Base-by-base conservation (phyloP, 2,797 vertebrate genomes). In the Manis javanica region DNA sequence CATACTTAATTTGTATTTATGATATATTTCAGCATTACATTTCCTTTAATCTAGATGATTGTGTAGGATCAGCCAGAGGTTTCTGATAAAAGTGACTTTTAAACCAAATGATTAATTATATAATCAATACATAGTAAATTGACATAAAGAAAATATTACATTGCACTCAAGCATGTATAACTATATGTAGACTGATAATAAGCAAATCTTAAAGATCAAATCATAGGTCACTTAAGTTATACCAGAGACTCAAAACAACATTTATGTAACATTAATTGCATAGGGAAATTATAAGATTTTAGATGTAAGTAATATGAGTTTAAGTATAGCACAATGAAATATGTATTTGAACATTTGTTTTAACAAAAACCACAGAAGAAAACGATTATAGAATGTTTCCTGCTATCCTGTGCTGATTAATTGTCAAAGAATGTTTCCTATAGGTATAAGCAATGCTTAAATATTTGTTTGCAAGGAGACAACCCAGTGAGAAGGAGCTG, bases 81-180 rank as follows among this genome's bases (percentile, higher is more conserved):
- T 89, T 59, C 29, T 71, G 18, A 83, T 75, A 84, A 90, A 97
- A 84, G 39, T 66, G 10, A 66, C 24, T 90, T 91, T 94, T 64
- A 89, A 87, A 57, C 5, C 23, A 72, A 87, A 64, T 71, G 18
- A 53, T 53, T 57, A 84, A 66, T 31, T 77, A 42, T 2, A 1
- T 37, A 87, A 59, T 61, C 72, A 83, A 83, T 49, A 34, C 12
- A 75, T 16, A 90, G 7, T 26, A 26, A 88, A 71, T 87, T 51
- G 15, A 55, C 82, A 63, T 37, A 69, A 84, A 79, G 3, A 87
- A 94, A 96, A 78, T 64, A 49, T 31, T 78, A 16, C 1, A 66
- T 53, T 83, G 7, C 18, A 0, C 6, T 9, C 18, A 91, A 66
- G 23, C 16, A n/a, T 3, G 49, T 49, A 83, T 55, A 87, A 23